Evolutionary conservation across 2,888 invertebrate species (phyloP), one percentile per base, ranked within the genome.

Genomic region (Mesorhabditis belari): DNA sequence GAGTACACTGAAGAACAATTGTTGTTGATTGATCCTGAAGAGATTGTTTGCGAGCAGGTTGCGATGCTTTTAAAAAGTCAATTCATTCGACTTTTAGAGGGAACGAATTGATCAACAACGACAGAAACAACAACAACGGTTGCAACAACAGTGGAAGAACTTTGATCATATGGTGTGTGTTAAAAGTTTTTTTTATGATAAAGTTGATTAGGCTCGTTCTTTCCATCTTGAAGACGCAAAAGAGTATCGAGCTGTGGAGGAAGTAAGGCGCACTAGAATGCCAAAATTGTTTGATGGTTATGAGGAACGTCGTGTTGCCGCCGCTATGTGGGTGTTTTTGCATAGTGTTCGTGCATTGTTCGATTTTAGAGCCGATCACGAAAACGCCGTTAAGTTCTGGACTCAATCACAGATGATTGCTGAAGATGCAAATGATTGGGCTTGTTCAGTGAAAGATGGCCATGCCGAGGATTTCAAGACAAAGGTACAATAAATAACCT

Each of bases 71-170:
- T 19, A n/a, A 21, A 25, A 17, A 1, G 12, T 65, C 44, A 9
- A 23, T 19, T n/a, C 21, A 24, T 24, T 54, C 3, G 12, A 21
- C 12, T 59, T 57, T 84, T 83, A 1, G n/a, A 35, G n/a, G n/a
- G 44, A 92, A 76, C 92, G 92, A 79, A 81, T 93, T 71, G 90
- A 93, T 84, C 93, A 93, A 77, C 96, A 96, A 81, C 88, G 92
- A 26, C 88, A 90, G 55, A 96, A 96, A 81, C 85, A 92, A 76
- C 90, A 91, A 79, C 89, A 91, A 21, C 88, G 91, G 74, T 86
- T 96, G 57, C 92, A 93, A 80, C 89, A 91, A 0, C 94, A 95
- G 81, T 95, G 96, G 82, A 95, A 95, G 85, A 95, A 94, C 85
- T 89, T 92, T 58, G 96, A 98, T 82, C 93, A 95, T 83, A 88